Base-by-base conservation (phyloP, 2,113 vertebrate genomes). In the Tupaia chinensis region DNA sequence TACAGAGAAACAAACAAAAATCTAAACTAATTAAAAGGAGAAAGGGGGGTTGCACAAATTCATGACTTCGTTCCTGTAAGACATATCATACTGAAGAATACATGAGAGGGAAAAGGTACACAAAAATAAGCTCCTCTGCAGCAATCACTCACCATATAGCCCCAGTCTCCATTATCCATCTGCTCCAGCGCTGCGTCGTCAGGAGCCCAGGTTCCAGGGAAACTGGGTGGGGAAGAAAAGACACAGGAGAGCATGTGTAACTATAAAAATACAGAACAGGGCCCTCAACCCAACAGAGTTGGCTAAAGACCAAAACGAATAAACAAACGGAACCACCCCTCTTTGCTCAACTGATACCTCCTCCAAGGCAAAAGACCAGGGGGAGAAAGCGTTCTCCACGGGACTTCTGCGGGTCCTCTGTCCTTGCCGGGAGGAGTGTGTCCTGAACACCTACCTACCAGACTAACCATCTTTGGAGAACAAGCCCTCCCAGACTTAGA, bases 111-210 rank as follows among this genome's bases (percentile, higher is more conserved):
- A 25, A 29, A 77, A 95, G 73, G 89, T 3, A 56, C 65, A 87
- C 25, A 79, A n/a, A 73, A 85, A 87, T 44, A 70, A 92, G 69
- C 7, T 65, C 58, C 68, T 60, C 66, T 73, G 44, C 72, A 53
- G 63, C 93, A 54, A 27, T 76, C 69, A 98, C 99, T 99, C 98
- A 99, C 99, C 99, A 99, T 99, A 99, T 99, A 99, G 98, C 99
- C 99, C 99, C 99, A 99, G 99, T 99, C 99, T 99, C 99, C 99
- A 99, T 99, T 99, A 99, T 99, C 99, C 99, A 99, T 99, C 99
- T 99, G 99, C 98, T 98, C 98, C 96, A 89, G 94, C 89, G 95
- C 97, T 96, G 95, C 96, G 98, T 98, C 98, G 53, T 53, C 63
- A 66, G 96, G 94, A 97, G 93, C 95, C 97, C 97, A 96, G 98